phyloP scores from a whole-genome alignment of 2,113 vertebrate species.

The Prinia subflava region DNA sequence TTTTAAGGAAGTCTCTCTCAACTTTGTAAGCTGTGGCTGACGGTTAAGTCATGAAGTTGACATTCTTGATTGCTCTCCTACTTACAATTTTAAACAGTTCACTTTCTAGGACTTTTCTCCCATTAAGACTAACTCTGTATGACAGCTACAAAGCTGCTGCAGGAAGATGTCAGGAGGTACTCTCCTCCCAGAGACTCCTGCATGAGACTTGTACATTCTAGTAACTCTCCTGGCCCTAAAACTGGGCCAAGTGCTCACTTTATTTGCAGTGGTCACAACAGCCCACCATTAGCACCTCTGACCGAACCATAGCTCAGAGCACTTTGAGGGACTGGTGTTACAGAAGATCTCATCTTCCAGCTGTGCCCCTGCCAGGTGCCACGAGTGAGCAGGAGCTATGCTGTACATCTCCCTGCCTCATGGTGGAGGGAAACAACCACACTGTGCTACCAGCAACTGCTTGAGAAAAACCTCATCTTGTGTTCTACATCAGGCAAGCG shows the following conservation, averaged over 20 bases:
- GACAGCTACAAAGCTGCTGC: neutral
- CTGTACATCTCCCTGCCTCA: fast-evolving
- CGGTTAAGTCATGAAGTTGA: neutral
- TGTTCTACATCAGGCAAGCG: neutral
- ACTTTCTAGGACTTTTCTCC: neutral
- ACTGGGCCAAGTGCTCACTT: neutral
- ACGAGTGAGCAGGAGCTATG: neutral
- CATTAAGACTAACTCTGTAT: neutral
- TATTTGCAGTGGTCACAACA: neutral
- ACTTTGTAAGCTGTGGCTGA: neutral
- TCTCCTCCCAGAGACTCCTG: neutral
- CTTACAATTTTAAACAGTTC: neutral
- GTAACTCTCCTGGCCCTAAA: neutral
- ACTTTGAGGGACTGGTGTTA: neutral
- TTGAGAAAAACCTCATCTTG: neutral
- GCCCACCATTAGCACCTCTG: neutral
- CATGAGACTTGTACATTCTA: neutral
- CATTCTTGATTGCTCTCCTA: neutral
- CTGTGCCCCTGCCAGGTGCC: neutral
- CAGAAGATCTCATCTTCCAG: neutral
- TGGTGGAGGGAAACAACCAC: neutral
- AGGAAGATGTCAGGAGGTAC: neutral
- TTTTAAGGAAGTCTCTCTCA: neutral
- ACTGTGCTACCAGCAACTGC: neutral
- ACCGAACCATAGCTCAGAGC: neutral